These are phyloP conservation scores for Drosophila robusta DNA, from an alignment of 2,888 invertebrate species.

Conservation along the genomic window DNA sequence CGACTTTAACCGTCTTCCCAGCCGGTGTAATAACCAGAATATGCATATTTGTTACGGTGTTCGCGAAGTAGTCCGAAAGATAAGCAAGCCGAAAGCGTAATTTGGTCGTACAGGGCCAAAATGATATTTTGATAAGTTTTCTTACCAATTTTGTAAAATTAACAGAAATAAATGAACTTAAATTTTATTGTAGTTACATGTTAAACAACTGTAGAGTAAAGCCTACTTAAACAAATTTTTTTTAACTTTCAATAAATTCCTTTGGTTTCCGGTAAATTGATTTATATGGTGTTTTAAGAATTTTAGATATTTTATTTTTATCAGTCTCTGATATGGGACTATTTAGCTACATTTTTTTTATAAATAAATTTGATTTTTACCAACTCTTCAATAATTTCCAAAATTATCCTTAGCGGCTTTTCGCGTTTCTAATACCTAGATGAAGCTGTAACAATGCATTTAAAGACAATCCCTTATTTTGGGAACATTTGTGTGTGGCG, in stretches of 20 bases:
- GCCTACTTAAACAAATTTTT: too few relatives aligned
- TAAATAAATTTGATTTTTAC: too few relatives aligned
- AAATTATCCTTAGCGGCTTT: slow-evolving; percentile 1
- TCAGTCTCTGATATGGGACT: too few relatives aligned
- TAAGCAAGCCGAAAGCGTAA: slow-evolving; percentile 44
- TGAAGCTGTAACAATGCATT: slow-evolving; percentile 8
- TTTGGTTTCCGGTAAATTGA: too few relatives aligned
- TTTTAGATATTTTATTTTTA: too few relatives aligned
- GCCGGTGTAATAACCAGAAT: slow-evolving; percentile 61
- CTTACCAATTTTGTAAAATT: slow-evolving; percentile 32
- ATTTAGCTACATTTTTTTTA: too few relatives aligned
- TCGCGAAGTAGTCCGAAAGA: slow-evolving; percentile 13
- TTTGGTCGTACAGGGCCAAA: slow-evolving; percentile 43
- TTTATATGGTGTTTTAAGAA: too few relatives aligned
- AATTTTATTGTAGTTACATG: too few relatives aligned
- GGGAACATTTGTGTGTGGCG: slow-evolving; percentile 11
- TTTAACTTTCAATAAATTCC: too few relatives aligned
- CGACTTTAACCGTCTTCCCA: slow-evolving; percentile 52
- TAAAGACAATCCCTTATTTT: slow-evolving; percentile 19
- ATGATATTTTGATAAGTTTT: slow-evolving; percentile 20
- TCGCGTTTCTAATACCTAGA: slow-evolving; percentile 3
- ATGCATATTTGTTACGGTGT: slow-evolving; percentile 42
- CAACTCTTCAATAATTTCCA: not conserved
- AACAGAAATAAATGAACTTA: not conserved
- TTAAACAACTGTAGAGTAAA: too few relatives aligned